These are phyloP conservation scores for Stercorarius parasiticus DNA, from an alignment of 2,113 vertebrate genomes.

Conservation along the genomic window DNA sequence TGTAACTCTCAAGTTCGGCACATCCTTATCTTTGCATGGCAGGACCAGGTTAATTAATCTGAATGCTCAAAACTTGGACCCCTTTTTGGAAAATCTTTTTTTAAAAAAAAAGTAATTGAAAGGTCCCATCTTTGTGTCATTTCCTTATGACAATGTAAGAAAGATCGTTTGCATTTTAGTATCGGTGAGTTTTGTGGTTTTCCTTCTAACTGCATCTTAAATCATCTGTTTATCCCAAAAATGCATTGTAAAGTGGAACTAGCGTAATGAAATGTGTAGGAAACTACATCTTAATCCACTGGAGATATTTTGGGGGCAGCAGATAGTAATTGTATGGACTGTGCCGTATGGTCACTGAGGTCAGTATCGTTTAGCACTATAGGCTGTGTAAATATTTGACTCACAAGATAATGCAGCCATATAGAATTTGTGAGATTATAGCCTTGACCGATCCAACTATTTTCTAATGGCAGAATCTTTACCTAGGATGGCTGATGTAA, in stretches of 20 bases:
- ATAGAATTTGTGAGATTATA: background rate
- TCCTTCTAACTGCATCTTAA: background rate
- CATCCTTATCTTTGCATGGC: background rate
- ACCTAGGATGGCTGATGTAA: background rate
- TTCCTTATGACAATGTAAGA: background rate
- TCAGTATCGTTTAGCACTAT: background rate
- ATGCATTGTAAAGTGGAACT: background rate
- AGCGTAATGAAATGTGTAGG: background rate
- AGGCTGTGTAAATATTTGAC: conserved; percentile 18
- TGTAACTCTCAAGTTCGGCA: rapidly evolving
- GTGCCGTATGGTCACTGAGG: background rate
- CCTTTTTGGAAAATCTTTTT: background rate
- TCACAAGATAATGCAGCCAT: background rate
- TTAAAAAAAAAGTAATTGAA: background rate
- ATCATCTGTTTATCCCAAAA: background rate
- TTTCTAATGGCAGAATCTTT: background rate
- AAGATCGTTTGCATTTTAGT: background rate
- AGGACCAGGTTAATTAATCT: background rate
- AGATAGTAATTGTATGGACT: background rate
- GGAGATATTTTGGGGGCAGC: background rate
- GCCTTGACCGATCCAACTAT: background rate
- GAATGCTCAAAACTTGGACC: background rate
- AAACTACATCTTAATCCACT: background rate
- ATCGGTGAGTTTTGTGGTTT: background rate
- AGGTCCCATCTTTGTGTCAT: background rate